Evolutionary conservation across 2,888 invertebrate genomes (phyloP).

Genomic region (Dasysyrphus tricinctus): DNA sequence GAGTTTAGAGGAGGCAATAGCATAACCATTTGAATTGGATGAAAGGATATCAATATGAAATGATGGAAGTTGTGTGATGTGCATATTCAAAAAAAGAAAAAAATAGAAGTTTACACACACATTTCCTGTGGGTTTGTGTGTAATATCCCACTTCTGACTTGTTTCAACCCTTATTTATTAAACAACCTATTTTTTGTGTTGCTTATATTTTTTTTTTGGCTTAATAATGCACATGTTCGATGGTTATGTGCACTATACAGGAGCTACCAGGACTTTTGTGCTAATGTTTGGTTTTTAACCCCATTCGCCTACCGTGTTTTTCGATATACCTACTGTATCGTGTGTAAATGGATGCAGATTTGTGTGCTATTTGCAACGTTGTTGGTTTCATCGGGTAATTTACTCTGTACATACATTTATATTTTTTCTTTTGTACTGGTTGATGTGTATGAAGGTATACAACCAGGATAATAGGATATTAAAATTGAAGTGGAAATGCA

Average conservation of each 20-base stretch:
- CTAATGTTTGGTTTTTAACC: conserved; percentile 65
- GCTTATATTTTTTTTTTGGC: conserved; percentile 9
- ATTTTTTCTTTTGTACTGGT: neutral
- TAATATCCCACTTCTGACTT: conserved; percentile 31
- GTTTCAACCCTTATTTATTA: conserved; percentile 71
- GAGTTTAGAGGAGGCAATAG: conserved; percentile 20
- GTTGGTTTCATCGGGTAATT: conserved; percentile 63
- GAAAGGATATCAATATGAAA: conserved; percentile 69
- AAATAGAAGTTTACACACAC: conserved; percentile 11
- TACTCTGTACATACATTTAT: conserved; percentile 28
- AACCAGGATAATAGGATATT: conserved; percentile 71
- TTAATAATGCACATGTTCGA: conserved; percentile 57
- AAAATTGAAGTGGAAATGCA: conserved; percentile 66
- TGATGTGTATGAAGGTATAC: neutral
- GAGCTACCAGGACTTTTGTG: conserved; percentile 42
- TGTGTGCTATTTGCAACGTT: conserved; percentile 68
- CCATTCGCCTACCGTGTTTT: neutral
- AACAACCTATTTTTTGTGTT: conserved; percentile 50
- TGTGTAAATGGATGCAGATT: conserved; percentile 63
- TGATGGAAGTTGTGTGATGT: conserved; percentile 43
- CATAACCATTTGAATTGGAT: conserved; percentile 53
- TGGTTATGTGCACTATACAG: conserved; percentile 16
- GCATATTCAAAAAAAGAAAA: conserved; percentile 30
- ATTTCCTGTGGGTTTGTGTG: conserved; percentile 31
- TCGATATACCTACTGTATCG: conserved; percentile 14